Percentiles rank a stretch among this genome's conserved stretches.
Evolutionary conservation across 2,888 invertebrate genomes (phyloP).

Genomic region (Agrypnus murinus): DNA sequence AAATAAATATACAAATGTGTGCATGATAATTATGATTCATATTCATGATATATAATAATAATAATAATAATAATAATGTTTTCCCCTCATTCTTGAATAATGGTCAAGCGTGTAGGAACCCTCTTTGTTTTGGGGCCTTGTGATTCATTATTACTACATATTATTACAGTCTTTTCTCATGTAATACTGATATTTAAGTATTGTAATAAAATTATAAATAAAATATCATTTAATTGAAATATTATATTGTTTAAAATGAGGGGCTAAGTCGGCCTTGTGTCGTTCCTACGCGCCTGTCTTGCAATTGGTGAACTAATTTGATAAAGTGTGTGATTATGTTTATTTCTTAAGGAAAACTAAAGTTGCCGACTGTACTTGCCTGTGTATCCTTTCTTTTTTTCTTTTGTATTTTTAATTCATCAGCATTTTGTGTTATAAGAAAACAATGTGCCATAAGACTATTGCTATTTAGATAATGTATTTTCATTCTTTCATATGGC

Average conservation of each 20-base stretch:
- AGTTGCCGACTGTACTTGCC: conserved; percentile 67
- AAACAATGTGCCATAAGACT: conserved; percentile 57
- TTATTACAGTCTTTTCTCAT: conserved; percentile 50
- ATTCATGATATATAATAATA: conserved; percentile 61
- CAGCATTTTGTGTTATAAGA: conserved; percentile 43
- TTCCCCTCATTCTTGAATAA: conserved; percentile 71
- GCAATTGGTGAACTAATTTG: conserved; percentile 69
- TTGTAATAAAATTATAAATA: conserved; percentile 58
- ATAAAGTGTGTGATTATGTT: conserved; percentile 70
- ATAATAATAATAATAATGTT: conserved; percentile 57
- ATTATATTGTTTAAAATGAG: conserved; percentile 54
- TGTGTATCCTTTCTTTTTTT: conserved; percentile 21
- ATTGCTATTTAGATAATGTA: conserved; percentile 47
- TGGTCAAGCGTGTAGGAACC: conserved; percentile 64
- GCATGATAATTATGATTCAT: conserved; percentile 66
- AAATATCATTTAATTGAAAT: conserved; percentile 66
- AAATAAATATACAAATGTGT: conserved; percentile 64
- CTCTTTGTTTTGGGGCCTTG: conserved; percentile 59
- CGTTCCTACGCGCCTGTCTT: conserved; percentile 65
- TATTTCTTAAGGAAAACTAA: conserved; percentile 43
- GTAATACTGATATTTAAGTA: conserved; percentile 56
- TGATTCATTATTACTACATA: conserved; percentile 54
- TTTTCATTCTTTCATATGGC: conserved; percentile 53
- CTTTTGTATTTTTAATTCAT: conserved; percentile 10
- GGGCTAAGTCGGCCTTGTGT: conserved; percentile 44